A percentile compares a stretch with the other conserved stretches of the same genome.
Evolutionary conservation across 2,888 invertebrate species (phyloP).

Genomic region (Leptopterna dolabrata): DNA sequence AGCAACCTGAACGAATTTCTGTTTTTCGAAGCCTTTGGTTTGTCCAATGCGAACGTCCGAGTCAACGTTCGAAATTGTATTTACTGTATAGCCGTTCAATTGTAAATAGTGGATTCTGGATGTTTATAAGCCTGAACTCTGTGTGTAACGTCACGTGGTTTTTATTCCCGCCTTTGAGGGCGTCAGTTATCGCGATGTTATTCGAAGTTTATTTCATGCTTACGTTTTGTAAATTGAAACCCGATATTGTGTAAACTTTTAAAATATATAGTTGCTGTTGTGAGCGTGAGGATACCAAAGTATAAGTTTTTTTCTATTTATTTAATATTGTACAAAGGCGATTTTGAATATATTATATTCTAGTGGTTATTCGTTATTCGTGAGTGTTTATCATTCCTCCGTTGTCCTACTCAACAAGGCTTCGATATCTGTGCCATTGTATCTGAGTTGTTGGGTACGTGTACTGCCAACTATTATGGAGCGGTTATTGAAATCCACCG

Average conservation of each 20-base stretch:
- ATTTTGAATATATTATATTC: constrained; percentile 5
- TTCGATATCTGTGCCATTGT: too few relatives aligned
- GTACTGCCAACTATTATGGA: too few relatives aligned
- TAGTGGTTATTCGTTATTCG: not conserved
- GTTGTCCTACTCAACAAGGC: too few relatives aligned
- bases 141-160: not conserved
- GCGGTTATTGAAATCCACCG: too few relatives aligned
- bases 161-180: not conserved
- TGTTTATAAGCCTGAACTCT: not conserved
- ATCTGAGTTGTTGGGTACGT: too few relatives aligned
- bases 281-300: constrained; percentile 27
- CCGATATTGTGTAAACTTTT: not conserved
- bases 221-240: not conserved
- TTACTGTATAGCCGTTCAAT: not conserved
- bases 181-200: not conserved
- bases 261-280: constrained; percentile 5
- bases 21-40: too few relatives aligned
- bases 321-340: not conserved
- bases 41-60: too few relatives aligned
- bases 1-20: too few relatives aligned
- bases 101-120: not conserved
- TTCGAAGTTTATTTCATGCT: not conserved
- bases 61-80: not conserved
- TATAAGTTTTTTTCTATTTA: constrained; percentile 11
- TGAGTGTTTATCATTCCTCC: not conserved